phyloP scores from a whole-genome alignment of 2,113 vertebrate genomes.

The Sylvicapra grimmia region DNA sequence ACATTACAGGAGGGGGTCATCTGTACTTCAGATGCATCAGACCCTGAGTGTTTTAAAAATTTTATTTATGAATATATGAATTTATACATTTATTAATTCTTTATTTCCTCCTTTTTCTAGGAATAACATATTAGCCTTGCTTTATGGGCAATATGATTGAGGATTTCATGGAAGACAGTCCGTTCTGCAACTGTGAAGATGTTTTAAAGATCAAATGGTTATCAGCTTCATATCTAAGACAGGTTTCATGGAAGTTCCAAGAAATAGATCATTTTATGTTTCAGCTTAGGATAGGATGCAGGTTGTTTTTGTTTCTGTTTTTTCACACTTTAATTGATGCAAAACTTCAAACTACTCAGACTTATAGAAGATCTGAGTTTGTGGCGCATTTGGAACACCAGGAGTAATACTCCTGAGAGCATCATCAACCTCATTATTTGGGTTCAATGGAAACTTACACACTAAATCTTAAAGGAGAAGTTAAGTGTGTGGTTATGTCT shows the following conservation, averaged over 20 bases:
- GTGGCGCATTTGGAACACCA: not conserved
- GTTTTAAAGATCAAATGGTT: not conserved
- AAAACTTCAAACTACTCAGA: not conserved
- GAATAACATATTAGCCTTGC: not conserved
- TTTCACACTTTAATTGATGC: not conserved
- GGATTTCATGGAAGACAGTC: not conserved
- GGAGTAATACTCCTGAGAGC: not conserved
- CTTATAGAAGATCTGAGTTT: not conserved
- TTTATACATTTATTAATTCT: not conserved
- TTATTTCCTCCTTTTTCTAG: not conserved
- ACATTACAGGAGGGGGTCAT: not conserved
- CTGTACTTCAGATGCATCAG: not conserved
- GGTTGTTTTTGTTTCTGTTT: not conserved
- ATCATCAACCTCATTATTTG: not conserved
- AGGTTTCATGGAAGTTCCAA: not conserved
- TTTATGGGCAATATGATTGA: not conserved
- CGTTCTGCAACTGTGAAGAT: not conserved
- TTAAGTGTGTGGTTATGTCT: not conserved
- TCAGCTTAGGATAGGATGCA: not conserved
- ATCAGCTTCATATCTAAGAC: not conserved
- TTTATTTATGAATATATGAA: conserved; percentile 15
- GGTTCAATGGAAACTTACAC: not conserved
- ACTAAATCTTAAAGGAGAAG: not conserved
- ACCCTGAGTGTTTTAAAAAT: not conserved
- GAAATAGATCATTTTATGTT: not conserved